Conservation (phyloP, 1,140 invertebrate genomes). For the Uloborus diversus region DNA sequence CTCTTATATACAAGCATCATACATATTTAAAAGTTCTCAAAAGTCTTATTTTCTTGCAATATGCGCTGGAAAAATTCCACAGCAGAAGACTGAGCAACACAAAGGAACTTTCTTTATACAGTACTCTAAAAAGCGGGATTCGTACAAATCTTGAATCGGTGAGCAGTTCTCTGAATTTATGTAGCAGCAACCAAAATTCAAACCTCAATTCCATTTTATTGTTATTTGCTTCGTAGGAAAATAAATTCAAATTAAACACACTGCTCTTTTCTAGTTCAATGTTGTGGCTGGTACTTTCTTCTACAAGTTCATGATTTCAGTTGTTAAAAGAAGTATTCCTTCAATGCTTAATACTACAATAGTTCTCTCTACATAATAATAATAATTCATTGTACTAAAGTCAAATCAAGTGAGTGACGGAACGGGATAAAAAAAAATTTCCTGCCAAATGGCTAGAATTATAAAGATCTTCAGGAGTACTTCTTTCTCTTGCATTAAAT, state of each 20-base stretch:
- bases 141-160: not conserved
- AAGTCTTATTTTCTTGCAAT: not conserved
- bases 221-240: not conserved
- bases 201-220: not conserved
- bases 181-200: not conserved
- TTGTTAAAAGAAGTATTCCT: too few relatives aligned
- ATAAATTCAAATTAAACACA: not conserved
- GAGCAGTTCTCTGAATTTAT: not conserved
- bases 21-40: constrained; percentile 12
- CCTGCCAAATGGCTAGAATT: too few relatives aligned
- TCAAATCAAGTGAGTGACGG: too few relatives aligned
- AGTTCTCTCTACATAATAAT: too few relatives aligned
- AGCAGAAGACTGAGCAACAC: constrained; percentile 8
- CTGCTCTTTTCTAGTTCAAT: too few relatives aligned
- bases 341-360: too few relatives aligned
- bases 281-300: too few relatives aligned
- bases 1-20: constrained; percentile 2
- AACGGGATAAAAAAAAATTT: too few relatives aligned
- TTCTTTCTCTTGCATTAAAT: too few relatives aligned
- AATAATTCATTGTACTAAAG: too few relatives aligned
- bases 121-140: constrained; percentile 14
- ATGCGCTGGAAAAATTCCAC: constrained; percentile 7
- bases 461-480: too few relatives aligned
- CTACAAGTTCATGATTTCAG: not conserved
- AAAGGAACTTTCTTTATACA: constrained; percentile 39